Evolutionary conservation across 2,797 vertebrate genomes (phyloP).

Genomic region (Phoebastria nigripes): DNA sequence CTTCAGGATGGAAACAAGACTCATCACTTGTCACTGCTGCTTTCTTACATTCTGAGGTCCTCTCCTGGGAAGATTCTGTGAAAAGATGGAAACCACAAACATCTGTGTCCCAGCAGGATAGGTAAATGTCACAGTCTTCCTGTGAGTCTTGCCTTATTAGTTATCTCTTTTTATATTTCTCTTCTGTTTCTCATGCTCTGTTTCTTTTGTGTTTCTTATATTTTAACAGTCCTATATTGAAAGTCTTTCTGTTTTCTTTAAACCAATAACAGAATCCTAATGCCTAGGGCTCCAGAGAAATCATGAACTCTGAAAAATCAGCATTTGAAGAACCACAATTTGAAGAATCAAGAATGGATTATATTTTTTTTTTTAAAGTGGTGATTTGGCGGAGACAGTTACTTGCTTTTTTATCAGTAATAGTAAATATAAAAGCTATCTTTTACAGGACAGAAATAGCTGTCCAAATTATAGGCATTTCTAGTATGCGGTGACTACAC

Average conservation of each 20-base stretch:
- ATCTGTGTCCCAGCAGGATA: background rate
- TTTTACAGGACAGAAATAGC: background rate
- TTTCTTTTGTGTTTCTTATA: background rate
- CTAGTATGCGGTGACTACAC: background rate
- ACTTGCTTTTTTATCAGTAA: background rate
- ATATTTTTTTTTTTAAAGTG: background rate
- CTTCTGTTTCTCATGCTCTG: background rate
- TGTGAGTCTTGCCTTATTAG: background rate
- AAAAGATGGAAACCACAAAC: background rate
- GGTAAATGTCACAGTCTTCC: background rate
- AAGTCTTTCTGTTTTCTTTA: background rate
- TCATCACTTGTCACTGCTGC: background rate
- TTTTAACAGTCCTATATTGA: background rate
- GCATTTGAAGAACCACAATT: background rate
- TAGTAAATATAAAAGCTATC: background rate
- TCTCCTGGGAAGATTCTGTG: background rate
- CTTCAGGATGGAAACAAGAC: background rate
- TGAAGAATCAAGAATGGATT: background rate
- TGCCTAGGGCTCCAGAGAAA: background rate
- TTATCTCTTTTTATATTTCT: background rate
- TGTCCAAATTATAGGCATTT: background rate
- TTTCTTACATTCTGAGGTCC: background rate
- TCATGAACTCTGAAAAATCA: background rate
- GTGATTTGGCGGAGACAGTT: background rate
- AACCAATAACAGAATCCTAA: background rate